Evolutionary conservation across 2,113 vertebrate species (phyloP), one percentile per base, ranked within the genome.

Genomic region (Gobio gobio): DNA sequence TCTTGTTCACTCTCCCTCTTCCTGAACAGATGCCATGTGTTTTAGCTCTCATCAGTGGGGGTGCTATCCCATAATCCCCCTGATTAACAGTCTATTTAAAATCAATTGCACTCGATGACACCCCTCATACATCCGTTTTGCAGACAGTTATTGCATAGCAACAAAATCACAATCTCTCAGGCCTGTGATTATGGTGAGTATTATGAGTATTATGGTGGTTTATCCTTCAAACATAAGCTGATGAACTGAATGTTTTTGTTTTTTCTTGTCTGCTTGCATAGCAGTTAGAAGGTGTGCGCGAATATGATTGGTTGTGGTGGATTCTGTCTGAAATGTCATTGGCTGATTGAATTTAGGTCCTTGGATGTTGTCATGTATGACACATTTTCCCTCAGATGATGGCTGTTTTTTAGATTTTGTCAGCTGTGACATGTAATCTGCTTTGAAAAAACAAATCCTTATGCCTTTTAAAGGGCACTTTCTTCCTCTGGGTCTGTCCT

Each of bases 161-260:
- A 87, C 83, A 75, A 79, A 40, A 66, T 79, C 66, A 40, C 33
- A 26, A 43, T 75, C 24, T 29, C 47, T 75, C 45, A 75, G 3
- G n/a, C 47, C 24, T 51, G 45, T 54, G 73, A 58, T 78, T 56
- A 29, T 29, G 29, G 29, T 1, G 29, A 29, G 29, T 29, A 29
- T 29, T 29, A 29, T 29, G 29, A 22, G 79, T 26, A 33, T 89
- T 87, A 76, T 68, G 86, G 85, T 80, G 63, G 83, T 82, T 72
- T 93, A 90, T 92, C 58, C 5, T 61, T 58, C 20, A 14, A 47
- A 82, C 78, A 47, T 92, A 92, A 94, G 78, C 90, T 92, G 88
- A 90, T 94, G 91, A 94, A 90, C 91, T 90, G 84, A 87, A 88
- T 93, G 92, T 92, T 93, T 92, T 91, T 89, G 45, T 87, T 68